phyloP scores from a whole-genome alignment of 2,888 invertebrate genomes.

The Meta bourneti region DNA sequence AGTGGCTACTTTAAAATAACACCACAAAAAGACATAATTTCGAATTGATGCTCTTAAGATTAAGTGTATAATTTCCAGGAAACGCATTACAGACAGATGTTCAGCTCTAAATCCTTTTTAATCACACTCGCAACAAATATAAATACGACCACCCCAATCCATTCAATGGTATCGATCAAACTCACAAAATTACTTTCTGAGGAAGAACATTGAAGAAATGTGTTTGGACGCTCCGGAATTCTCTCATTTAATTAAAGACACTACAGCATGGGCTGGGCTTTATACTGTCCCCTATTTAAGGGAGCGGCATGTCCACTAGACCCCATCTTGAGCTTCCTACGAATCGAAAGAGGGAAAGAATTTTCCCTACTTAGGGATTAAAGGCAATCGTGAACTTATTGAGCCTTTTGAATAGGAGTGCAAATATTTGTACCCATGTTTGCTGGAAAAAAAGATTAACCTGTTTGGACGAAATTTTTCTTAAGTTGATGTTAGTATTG shows the following conservation, averaged over 20 bases:
- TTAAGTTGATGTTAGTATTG: not conserved
- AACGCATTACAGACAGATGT: not conserved
- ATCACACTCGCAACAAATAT: not conserved
- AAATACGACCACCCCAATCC: not conserved
- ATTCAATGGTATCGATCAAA: not conserved
- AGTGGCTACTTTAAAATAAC: not conserved
- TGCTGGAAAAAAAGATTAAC: constrained; percentile 49
- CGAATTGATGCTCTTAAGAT: too few relatives aligned
- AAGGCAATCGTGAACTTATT: constrained; percentile 56
- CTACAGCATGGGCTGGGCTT: constrained; percentile 9
- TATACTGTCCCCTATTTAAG: constrained; percentile 35
- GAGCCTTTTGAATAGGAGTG: constrained; percentile 63
- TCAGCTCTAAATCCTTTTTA: not conserved
- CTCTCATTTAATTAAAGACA: constrained; percentile 62
- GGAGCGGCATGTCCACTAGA: constrained; percentile 40
- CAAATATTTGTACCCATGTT: constrained; percentile 69
- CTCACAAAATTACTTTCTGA: constrained; percentile 56
- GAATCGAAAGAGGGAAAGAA: constrained; percentile 18
- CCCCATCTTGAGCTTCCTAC: constrained; percentile 9
- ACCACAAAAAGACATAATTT: not conserved
- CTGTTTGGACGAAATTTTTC: constrained; percentile 23
- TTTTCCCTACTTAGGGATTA: constrained; percentile 52
- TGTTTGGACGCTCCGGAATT: constrained; percentile 22
- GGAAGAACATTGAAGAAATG: constrained; percentile 35
- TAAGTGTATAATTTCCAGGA: not conserved